phyloP scores from a whole-genome alignment of 1,140 invertebrate species.

The Marisa cornuarietis region DNA sequence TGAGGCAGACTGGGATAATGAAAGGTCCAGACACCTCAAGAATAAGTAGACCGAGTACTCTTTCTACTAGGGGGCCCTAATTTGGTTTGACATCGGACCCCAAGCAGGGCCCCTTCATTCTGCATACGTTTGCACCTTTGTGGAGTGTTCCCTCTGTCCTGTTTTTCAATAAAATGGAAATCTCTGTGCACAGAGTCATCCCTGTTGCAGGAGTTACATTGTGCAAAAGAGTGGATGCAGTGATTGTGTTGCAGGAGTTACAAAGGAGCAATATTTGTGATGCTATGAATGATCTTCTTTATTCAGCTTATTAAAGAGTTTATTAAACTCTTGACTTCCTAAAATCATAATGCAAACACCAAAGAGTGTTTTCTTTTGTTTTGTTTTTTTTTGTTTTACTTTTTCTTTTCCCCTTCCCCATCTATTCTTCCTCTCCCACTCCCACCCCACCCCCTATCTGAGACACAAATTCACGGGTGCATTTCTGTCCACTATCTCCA shows the following conservation, averaged over 20 bases:
- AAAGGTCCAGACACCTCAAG: neutral
- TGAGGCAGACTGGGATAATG: slow-evolving; percentile 18
- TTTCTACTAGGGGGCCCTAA: slow-evolving; percentile 19
- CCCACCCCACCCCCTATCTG: neutral
- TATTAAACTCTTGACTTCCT: neutral
- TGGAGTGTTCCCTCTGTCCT: slow-evolving; percentile 16
- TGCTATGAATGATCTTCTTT: neutral
- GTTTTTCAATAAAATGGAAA: slow-evolving; percentile 18
- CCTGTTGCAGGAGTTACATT: neutral
- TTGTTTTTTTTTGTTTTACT: too few species aligned
- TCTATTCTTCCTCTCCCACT: neutral
- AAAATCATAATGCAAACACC: neutral
- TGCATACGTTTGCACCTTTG: slow-evolving; percentile 16
- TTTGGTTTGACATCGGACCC: neutral
- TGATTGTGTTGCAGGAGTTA: neutral
- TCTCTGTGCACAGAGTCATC: slow-evolving; percentile 23
- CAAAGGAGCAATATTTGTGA: neutral
- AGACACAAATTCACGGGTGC: neutral
- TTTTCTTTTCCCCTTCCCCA: neutral
- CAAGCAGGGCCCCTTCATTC: neutral
- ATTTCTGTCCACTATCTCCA: neutral
- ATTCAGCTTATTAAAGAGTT: too few species aligned
- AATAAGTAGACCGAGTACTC: slow-evolving; percentile 27
- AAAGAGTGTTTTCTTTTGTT: too few species aligned
- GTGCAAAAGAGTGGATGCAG: neutral